Evolutionary conservation across 2,113 vertebrate species (phyloP), one percentile per base, ranked within the genome.

Genomic region (Cairina moschata): DNA sequence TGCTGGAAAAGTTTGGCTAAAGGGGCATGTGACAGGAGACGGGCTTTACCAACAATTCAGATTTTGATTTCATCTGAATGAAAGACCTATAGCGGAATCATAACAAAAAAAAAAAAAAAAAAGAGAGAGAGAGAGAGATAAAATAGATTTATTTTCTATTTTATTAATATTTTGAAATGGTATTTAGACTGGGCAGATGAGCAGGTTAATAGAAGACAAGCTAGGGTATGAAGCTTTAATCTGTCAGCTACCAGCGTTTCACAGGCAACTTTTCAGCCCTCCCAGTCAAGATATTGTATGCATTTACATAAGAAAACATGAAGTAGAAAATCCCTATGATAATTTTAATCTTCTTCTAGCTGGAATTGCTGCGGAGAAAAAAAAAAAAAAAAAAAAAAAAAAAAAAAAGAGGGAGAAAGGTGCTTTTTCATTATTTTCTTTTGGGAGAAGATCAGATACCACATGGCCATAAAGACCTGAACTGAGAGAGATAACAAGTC

Each of bases 381-480:
- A 40, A 40, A 44, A 46, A 46, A 46, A 44, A 44, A 44, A 44
- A 17, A 44, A 18, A 18, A 17, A 44, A 46, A 13, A 17, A 46
- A 46, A 11, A 76, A 80, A 42, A 58, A 12, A 48, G 21, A 31
- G 2, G 4, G 7, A 87, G 29, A 95, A 90, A 83, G 5, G 67
- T 44, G 46, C 26, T 84, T 95, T 94, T 82, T 48, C 25, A 72
- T 86, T 78, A 79, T 84, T 93, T 93, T 29, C 25, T 92, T 94
- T 75, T 11, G 44, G 40, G 17, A 89, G 58, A 96, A 93, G 90
- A 86, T 97, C 85, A 93, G 83, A 92, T 89, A 82, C 32, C 69
- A 63, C 34, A 60, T 65, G 58, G 32, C 68, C 80, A 87, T 87
- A 92, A 92, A 96, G 77, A 79, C 22, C 32, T 91, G 71, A 91